These are phyloP conservation scores for Agrenia bidenticulata DNA, from an alignment of 2,888 invertebrate species.

Conservation along the genomic window DNA sequence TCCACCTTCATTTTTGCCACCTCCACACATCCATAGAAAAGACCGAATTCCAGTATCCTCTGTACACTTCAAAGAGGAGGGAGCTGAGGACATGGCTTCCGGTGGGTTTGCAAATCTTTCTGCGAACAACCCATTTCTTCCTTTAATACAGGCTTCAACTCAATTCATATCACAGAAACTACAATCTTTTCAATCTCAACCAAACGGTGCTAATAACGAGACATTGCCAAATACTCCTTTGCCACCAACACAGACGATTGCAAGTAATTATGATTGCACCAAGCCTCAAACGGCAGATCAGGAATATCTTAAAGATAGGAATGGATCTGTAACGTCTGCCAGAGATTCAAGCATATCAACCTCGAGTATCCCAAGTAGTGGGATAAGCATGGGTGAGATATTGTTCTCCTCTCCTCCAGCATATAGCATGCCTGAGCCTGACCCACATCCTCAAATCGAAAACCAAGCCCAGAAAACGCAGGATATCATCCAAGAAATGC, in stretches of 20 bases:
- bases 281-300: neutral
- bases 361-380: constrained; percentile 19
- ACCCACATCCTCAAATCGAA: neutral
- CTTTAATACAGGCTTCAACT: constrained; percentile 48
- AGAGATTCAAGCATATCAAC: constrained; percentile 9
- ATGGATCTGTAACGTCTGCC: neutral
- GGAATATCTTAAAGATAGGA: neutral
- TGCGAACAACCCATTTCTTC: constrained; percentile 51
- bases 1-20: constrained; percentile 19
- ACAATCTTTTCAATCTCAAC: constrained; percentile 32
- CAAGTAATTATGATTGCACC: neutral
- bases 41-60: constrained; percentile 1
- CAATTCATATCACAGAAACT: constrained; percentile 48
- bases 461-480: neutral
- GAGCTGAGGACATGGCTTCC: constrained; percentile 8
- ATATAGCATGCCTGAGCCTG: neutral
- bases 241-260: neutral
- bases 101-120: constrained; percentile 19
- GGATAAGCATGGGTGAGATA: constrained; percentile 50
- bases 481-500: neutral
- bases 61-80: constrained; percentile 4
- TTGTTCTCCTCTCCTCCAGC: constrained; percentile 47
- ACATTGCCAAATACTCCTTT: no score
- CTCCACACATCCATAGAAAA: neutral
- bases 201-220: neutral